Evolutionary conservation across 2,797 vertebrate species (phyloP).

Genomic region (Scolopax rusticola): DNA sequence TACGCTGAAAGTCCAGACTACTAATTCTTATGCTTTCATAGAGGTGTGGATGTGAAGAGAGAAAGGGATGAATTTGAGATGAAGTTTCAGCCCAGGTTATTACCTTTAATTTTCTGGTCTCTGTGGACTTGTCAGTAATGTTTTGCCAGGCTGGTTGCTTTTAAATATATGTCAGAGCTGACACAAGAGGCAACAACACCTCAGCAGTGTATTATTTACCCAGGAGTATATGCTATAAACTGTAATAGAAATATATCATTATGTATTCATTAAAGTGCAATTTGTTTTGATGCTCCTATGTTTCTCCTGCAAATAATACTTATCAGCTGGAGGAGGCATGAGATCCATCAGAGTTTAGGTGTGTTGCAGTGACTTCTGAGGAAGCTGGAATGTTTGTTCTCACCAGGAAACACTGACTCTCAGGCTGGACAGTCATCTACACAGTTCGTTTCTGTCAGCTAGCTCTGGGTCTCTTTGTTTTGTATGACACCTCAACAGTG

Average conservation of each 20-base stretch:
- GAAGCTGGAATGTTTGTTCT: neutral
- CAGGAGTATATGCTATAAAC: neutral
- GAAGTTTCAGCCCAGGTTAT: neutral
- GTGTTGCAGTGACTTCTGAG: neutral
- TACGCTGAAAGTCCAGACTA: neutral
- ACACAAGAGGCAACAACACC: neutral
- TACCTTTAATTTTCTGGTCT: constrained; percentile 5
- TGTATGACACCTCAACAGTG: neutral
- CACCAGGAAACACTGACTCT: neutral
- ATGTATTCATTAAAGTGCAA: neutral
- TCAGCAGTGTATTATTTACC: constrained; percentile 10
- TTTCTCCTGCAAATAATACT: neutral
- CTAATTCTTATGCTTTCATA: neutral
- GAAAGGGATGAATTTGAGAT: neutral
- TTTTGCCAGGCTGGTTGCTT: constrained; percentile 21
- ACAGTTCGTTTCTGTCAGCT: neutral
- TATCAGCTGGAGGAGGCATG: neutral
- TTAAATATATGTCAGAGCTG: constrained; percentile 1
- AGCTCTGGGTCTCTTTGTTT: neutral
- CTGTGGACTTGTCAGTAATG: neutral
- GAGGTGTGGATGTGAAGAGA: neutral
- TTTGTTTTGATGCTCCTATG: constrained; percentile 1
- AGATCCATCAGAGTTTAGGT: neutral
- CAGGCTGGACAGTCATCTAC: neutral
- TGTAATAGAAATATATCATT: constrained; percentile 5